phyloP scores from a whole-genome alignment of 2,113 vertebrate species.

The Podilymbus podiceps region DNA sequence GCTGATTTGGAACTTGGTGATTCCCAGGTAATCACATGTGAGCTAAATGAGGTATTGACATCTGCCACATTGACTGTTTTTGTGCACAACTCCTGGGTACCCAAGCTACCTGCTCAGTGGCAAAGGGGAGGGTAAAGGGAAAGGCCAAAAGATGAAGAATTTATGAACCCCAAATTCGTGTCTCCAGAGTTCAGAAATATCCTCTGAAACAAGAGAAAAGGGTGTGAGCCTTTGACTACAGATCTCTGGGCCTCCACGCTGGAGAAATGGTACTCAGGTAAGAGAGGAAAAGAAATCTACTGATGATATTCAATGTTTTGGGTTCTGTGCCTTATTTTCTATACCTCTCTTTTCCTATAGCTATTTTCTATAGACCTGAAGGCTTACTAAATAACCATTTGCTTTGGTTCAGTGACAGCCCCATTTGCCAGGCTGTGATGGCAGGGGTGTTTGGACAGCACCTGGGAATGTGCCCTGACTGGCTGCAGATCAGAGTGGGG shows the following conservation, averaged over 20 bases:
- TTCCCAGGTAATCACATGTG: accelerated
- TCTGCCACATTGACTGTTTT: neutral
- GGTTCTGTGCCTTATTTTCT: neutral
- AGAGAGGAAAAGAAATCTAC: neutral
- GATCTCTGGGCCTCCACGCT: neutral
- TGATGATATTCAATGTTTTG: neutral
- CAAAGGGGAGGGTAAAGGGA: neutral
- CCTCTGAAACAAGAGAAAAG: neutral
- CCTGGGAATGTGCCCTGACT: neutral
- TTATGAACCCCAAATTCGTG: neutral
- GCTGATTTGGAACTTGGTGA: neutral
- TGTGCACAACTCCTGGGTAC: neutral
- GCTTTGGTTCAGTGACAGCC: neutral
- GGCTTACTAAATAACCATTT: neutral
- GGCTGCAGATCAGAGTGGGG: neutral
- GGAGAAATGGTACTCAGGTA: neutral
- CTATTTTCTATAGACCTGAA: neutral
- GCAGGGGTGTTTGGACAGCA: accelerated
- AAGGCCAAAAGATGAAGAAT: neutral
- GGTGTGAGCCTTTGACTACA: neutral
- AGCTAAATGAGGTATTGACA: neutral
- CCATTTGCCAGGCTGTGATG: neutral
- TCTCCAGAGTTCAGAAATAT: neutral
- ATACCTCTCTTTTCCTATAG: neutral
- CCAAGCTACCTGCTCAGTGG: neutral